A percentile compares a stretch with the other conserved stretches of the same genome.
phyloP scores from a whole-genome alignment of 2,797 vertebrate species.

The Phrynocephalus forsythii region DNA sequence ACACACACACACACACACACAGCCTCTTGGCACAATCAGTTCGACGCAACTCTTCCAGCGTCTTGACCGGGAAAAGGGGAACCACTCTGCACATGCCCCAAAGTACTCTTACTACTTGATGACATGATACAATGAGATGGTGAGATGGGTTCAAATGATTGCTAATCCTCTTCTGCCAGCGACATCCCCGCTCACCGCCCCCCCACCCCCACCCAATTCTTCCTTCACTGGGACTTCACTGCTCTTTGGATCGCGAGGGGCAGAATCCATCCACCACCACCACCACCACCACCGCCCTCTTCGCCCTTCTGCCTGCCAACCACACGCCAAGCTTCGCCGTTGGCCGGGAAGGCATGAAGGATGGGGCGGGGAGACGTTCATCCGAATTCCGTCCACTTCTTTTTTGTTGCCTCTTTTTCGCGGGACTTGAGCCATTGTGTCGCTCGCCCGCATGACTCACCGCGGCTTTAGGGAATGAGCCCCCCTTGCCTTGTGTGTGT shows the following conservation, averaged over 20 bases:
- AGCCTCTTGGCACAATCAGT: no score
- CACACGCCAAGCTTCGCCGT: background rate
- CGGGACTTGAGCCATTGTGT: conserved; percentile 10
- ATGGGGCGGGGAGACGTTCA: background rate
- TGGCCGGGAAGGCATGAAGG: background rate
- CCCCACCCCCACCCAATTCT: background rate
- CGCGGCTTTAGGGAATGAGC: background rate
- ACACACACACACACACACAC: no score
- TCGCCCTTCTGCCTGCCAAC: background rate
- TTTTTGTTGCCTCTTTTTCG: background rate
- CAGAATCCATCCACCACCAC: background rate
- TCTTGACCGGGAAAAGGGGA: background rate
- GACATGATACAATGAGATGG: background rate
- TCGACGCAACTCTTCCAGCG: no score
- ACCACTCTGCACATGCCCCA: background rate
- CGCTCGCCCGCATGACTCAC: conserved; percentile 17
- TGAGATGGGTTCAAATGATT: background rate
- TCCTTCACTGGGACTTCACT: background rate
- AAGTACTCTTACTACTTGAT: background rate
- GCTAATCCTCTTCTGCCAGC: background rate
- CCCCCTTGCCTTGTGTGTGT: no score
- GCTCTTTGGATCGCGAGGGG: no score
- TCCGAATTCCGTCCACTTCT: conserved; percentile 19
- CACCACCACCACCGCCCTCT: background rate
- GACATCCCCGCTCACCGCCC: background rate